Conservation (phyloP, 2,113 vertebrate species). For the Takifugu flavidus region DNA sequence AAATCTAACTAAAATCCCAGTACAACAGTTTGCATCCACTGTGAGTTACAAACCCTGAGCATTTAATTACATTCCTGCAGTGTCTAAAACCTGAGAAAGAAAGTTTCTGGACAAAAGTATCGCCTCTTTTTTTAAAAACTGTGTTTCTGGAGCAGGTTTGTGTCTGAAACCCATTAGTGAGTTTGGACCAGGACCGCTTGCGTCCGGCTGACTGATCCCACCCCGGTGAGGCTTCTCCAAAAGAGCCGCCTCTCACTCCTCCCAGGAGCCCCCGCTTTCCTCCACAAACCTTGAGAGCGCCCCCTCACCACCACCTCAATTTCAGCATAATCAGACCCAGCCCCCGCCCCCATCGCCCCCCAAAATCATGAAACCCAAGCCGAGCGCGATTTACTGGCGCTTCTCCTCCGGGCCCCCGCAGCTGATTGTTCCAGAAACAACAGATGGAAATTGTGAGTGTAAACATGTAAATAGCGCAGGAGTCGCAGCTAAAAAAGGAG, state of each 20-base stretch:
- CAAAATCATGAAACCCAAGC: conserved; percentile 76
- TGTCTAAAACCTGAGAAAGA: no score
- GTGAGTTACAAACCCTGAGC: no score
- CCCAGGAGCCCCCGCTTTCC: conserved; percentile 36
- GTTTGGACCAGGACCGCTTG: conserved; percentile 22
- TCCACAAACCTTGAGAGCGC: conserved; percentile 53
- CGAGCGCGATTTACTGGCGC: conserved; percentile 65
- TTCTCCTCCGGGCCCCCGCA: conserved; percentile 56
- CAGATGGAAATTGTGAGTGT: conserved; percentile 79
- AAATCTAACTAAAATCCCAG: no score
- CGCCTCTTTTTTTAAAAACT: not conserved
- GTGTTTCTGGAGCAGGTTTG: not conserved
- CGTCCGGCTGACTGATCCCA: conserved; percentile 22
- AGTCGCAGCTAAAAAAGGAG: conserved; percentile 60
- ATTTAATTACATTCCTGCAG: no score
- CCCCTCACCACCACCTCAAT: conserved; percentile 14
- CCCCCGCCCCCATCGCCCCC: conserved; percentile 43
- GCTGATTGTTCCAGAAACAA: conserved; percentile 80
- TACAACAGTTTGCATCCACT: no score
- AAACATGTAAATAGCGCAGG: conserved; percentile 78
- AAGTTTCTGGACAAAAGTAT: not conserved
- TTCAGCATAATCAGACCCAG: conserved; percentile 73
- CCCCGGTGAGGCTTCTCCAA: conserved; percentile 29
- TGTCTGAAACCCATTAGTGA: conserved; percentile 53
- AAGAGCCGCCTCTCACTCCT: conserved; percentile 21